Evolutionary conservation across 1,140 invertebrate genomes (phyloP), one percentile per base, ranked within the genome.

Genomic region (Lepidurus couesii): DNA sequence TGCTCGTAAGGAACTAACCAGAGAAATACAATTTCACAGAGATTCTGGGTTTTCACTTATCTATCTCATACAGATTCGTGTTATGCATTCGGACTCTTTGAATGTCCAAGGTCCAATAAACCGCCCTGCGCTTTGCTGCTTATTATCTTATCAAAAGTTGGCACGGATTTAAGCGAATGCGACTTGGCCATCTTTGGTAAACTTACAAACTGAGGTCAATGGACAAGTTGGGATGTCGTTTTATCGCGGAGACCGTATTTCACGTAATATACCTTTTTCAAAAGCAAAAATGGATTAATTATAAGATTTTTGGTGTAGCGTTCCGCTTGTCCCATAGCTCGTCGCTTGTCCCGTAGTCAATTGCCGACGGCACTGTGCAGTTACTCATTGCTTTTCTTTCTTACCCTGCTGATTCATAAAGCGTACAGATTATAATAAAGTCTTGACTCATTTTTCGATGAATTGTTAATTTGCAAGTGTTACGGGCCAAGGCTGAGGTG

Each of bases 121-220:
- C 86, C 86, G 34, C 92, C 95, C 16, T 92, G 93, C 75, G 90
- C 92, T 78, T 84, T 98, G 42, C 85, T 98, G 44, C 87, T n/a
- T n/a, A n/a, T 99, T 11, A 89, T 99, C 53, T 85, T 98, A n/a
- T 96, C 96, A 26, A 93, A 96, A 87, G 90, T 97, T 82, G 97
- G 95, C 84, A 86, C 96, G 8, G 95, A 98, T 84, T 91, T 98
- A n/a, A 84, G 93, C 96, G 83, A 91, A 91, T 80, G 92, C 88
- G 77, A 94, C 93, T 75, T 93, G 97, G 7, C 89, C 89, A 76
- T 93, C 95, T 84, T 86, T 97, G 84, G 92, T 93, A 87, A 87
- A 43, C n/a, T n/a, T 10, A 42, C 24, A 75, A 74, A 34, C 26
- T 1, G 89, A 90, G 44, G 92, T 96, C 53, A 95, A 97, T 84